Evolutionary conservation across 2,113 vertebrate species (phyloP), one percentile per base, ranked within the genome.

Genomic region (Etia nguti): DNA sequence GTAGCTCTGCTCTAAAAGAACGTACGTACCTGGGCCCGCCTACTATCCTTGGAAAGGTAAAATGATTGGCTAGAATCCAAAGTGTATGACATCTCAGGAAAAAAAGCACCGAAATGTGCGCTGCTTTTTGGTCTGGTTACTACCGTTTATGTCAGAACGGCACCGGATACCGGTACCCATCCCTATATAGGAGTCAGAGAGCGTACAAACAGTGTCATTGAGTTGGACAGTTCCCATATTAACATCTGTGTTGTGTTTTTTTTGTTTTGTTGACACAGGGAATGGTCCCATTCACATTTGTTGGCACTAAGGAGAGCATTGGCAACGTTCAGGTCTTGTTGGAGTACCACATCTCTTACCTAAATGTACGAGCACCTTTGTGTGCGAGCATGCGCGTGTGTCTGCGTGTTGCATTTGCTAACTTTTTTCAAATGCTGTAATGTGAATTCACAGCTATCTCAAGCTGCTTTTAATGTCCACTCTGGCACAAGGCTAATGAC

Each of bases 251-350:
- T 50, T 84, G 52, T 90, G 81, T 41, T 80, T 89, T 36, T 92
- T 86, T 59, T 89, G 81, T 90, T 92, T 86, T 93, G 82, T 94
- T 88, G 88, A 95, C 95, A 6, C 94, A 99, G 99, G 99, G 98
- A 87, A 99, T 98, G 98, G 98, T 99, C 95, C 99, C 99, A 0
- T 99, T 99, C 92, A 99, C 98, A 22, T 99, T 99, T 95, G 98
- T 99, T 83, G 99, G 99, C 90, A 99, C 98, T 54, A 99, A 99
- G 94, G 99, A 99, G 95, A 99, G 96, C 88, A 99, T 99, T 60
- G 97, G 98, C 82, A 99, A 99, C 52, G 98, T 99, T 43, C 98
- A 99, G 70, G 99, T 99, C 79, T 96, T 99, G 75, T 90, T 99
- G 95, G 98, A 99, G 79, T 99, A 99, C 92, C 99, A 99, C 96